phyloP scores from a whole-genome alignment of 2,888 invertebrate species.

The Drosophila prostipennis region DNA sequence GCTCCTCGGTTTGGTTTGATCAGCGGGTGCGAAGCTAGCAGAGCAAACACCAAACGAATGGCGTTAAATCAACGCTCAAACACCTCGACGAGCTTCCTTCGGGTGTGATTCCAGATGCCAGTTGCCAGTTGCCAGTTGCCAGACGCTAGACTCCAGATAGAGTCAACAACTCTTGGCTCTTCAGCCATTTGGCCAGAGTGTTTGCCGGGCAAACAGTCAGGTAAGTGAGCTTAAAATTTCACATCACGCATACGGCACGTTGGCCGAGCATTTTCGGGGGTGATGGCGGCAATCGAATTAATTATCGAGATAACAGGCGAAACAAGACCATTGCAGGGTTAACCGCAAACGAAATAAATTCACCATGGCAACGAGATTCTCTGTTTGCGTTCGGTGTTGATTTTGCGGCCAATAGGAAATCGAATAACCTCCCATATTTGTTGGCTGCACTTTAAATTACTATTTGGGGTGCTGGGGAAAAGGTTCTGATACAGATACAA shows the following conservation, averaged over 20 bases:
- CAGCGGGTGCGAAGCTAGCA: constrained; percentile 28
- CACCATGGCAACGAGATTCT: constrained; percentile 13
- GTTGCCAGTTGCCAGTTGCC: no score
- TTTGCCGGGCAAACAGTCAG: constrained; percentile 27
- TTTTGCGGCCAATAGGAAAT: constrained; percentile 32
- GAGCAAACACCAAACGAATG: constrained; percentile 28
- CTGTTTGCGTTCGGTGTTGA: constrained; percentile 20
- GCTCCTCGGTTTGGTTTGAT: neutral
- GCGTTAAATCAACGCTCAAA: constrained; percentile 32
- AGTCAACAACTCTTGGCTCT: constrained; percentile 23
- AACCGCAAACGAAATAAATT: constrained; percentile 36
- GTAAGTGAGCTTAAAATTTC: constrained; percentile 33
- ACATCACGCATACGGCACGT: constrained; percentile 55
- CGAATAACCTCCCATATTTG: constrained; percentile 8
- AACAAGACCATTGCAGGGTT: constrained; percentile 31
- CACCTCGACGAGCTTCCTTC: constrained; percentile 14
- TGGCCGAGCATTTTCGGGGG: constrained; percentile 18
- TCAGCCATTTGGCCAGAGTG: constrained; percentile 10
- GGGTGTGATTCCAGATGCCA: constrained; percentile 14
- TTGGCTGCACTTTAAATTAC: constrained; percentile 13
- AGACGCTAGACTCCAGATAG: constrained; percentile 15
- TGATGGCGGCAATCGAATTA: constrained; percentile 28
- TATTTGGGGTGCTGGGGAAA: constrained; percentile 1
- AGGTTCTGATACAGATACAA: neutral
- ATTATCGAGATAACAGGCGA: constrained; percentile 37